Conservation (phyloP, 2,888 invertebrate genomes). For the Margaritifera margaritifera region DNA sequence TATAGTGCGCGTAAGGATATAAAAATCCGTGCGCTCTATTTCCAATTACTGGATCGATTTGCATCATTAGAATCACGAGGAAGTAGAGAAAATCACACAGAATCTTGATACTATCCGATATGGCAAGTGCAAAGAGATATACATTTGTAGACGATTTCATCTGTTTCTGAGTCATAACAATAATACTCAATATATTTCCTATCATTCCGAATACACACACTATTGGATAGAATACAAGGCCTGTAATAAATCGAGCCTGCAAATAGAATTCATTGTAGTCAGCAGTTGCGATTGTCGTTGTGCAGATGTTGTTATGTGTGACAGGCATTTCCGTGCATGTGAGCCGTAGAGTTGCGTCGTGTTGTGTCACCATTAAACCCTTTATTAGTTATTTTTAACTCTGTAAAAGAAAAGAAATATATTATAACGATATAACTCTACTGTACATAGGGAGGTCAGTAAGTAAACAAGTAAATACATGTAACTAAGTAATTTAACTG, state of each 20-base stretch:
- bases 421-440: too few relatives aligned
- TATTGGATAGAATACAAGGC: slow-evolving; percentile 66
- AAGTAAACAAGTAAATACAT: too few relatives aligned
- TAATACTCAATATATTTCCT: slow-evolving; percentile 65
- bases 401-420: too few relatives aligned
- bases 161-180: slow-evolving; percentile 63
- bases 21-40: slow-evolving; percentile 62
- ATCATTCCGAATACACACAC: slow-evolving; percentile 65
- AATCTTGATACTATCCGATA: slow-evolving; percentile 68
- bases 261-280: slow-evolving; percentile 60
- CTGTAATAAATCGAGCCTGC: slow-evolving; percentile 63
- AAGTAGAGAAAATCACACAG: slow-evolving; percentile 69
- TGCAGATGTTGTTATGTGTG: neutral
- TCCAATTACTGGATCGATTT: slow-evolving; percentile 53
- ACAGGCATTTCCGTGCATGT: too few relatives aligned
- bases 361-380: too few relatives aligned
- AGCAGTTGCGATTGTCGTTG: slow-evolving; percentile 9
- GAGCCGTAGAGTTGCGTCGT: too few relatives aligned
- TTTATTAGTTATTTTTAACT: too few relatives aligned
- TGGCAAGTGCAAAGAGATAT: slow-evolving; percentile 65
- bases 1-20: slow-evolving; percentile 70
- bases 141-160: slow-evolving; percentile 69
- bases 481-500: too few relatives aligned
- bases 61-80: slow-evolving; percentile 58
- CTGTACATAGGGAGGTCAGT: too few relatives aligned